Conservation (phyloP, 1,140 invertebrate genomes). For the Caenorhabditis tropicalis region DNA sequence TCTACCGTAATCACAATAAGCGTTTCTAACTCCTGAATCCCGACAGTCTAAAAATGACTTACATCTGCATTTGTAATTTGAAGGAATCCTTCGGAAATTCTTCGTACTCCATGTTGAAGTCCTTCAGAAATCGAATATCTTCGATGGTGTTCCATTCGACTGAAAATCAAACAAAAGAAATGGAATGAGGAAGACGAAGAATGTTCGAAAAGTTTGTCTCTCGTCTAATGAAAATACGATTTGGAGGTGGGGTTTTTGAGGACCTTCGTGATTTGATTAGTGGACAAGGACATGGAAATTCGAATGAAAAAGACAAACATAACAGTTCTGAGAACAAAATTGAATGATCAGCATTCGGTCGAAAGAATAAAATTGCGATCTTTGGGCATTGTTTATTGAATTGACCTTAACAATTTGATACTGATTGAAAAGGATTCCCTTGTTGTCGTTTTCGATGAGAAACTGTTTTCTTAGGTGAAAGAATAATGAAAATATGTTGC, state of each 20-base stretch:
- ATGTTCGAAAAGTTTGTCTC: conserved; percentile 27
- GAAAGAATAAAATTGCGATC: not conserved
- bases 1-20: too few species aligned
- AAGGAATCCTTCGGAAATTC: conserved; percentile 11
- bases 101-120: conserved; percentile 23
- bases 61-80: conserved; percentile 35
- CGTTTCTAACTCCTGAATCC: not conserved
- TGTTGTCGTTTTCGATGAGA: not conserved
- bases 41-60: not conserved
- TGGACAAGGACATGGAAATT: not conserved
- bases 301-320: not conserved
- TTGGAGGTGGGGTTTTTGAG: not conserved
- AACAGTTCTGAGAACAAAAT: not conserved
- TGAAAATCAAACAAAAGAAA: not conserved
- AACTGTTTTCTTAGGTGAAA: not conserved
- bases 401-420: not conserved
- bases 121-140: conserved; percentile 32
- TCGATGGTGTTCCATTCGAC: not conserved
- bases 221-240: not conserved
- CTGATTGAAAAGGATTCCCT: not conserved
- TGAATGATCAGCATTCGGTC: conserved; percentile 8
- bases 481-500: not conserved
- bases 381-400: conserved; percentile 13
- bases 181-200: not conserved
- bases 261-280: conserved; percentile 16